Base-by-base conservation (phyloP, 2,888 invertebrate species). In the Julus scanicus region DNA sequence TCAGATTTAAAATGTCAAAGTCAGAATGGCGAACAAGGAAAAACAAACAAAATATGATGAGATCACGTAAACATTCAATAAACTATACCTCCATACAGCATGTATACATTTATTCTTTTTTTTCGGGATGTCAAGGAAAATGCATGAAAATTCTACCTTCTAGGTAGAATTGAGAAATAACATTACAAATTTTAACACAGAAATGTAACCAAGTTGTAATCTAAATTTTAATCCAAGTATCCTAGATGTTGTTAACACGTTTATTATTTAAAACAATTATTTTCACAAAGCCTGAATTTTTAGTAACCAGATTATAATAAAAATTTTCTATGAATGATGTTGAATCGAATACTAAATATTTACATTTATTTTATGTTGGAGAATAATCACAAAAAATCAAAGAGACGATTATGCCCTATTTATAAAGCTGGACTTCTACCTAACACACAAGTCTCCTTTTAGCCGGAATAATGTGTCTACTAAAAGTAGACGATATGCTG, bases 1-100 rank as follows among this genome's bases (percentile, higher is more conserved):
- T n/a, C 63, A n/a, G 63, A 63, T 63, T 63, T 63, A 63, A n/a
- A 63, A 63, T 20, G 20, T 63, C 63, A 63, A 63, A 63, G 63
- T 63, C 6, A 63, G 63, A 5, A 63, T n/a, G 20, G n/a, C 2
- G 53, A 53, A 13, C 17, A 13, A 53, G 17, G 53, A 13, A 8
- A 53, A 53, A 11, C 29, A 48, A 48, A 48, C 13, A 53, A 11
- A 15, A 53, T 53, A 17, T 17, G 53, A 53, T 17, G 17, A 13
- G 17, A 53, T 53, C 53, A 53, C 63, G n/a, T 63, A n/a, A 20
- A 63, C 17, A n/a, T 8, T 63, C 63, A 3, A 63, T 63, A 63
- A n/a, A 63, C 17, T 8, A n/a, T n/a, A n/a, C n/a, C 63, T 6
- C n/a, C n/a, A 63, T n/a, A 4, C 63, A n/a, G 63, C 44, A 53